Conservation (phyloP, 2,888 invertebrate genomes). For the Meganola albula region DNA sequence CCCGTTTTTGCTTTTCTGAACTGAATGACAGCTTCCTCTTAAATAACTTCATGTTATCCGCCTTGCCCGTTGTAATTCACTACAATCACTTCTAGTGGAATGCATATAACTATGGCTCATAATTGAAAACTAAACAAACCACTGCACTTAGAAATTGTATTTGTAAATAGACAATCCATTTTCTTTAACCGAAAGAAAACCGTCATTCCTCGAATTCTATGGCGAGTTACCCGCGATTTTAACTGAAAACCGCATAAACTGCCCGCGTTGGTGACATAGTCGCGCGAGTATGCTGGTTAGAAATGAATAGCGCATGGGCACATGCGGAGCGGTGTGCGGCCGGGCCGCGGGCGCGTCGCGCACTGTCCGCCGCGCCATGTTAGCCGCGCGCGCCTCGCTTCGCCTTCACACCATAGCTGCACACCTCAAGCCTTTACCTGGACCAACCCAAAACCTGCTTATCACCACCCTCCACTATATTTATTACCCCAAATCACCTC, state of each 20-base stretch:
- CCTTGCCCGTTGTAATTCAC: conserved; percentile 29
- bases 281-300: conserved; percentile 25
- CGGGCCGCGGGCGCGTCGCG: conserved; percentile 63
- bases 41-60: conserved; percentile 68
- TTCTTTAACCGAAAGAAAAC: conserved; percentile 44
- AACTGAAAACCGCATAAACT: conserved; percentile 42
- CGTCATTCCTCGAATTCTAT: conserved; percentile 34
- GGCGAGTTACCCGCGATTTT: conserved; percentile 42
- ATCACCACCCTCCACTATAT: not conserved
- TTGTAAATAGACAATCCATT: conserved; percentile 31
- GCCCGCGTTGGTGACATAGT: conserved; percentile 41
- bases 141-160: too few species aligned
- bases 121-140: too few species aligned
- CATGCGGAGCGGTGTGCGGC: conserved; percentile 51
- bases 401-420: conserved; percentile 42
- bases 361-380: conserved; percentile 49
- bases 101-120: conserved; percentile 23
- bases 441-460: too few species aligned
- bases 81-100: conserved; percentile 42
- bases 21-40: conserved; percentile 72
- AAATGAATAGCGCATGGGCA: conserved; percentile 39
- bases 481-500: too few species aligned
- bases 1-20: conserved; percentile 71
- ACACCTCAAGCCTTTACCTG: too few species aligned
- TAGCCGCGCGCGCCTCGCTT: conserved; percentile 29